Evolutionary conservation across 1,140 invertebrate species (phyloP).

Genomic region (Brevipalpus yothersi): DNA sequence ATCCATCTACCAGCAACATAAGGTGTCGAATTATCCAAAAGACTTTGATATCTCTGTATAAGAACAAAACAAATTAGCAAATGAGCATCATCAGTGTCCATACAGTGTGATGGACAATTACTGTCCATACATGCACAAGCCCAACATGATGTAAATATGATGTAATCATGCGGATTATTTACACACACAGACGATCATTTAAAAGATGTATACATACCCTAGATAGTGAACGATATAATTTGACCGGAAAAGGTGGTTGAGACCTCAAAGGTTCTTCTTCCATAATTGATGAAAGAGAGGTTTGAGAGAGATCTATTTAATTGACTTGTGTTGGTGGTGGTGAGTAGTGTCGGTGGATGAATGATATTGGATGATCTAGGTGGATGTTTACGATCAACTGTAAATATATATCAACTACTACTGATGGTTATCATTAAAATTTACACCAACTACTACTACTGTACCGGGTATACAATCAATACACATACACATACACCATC

Average conservation of each 20-base stretch:
- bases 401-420: too few relatives aligned
- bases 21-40: constrained; percentile 29
- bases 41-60: constrained; percentile 25
- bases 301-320: not conserved
- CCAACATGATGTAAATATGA: not conserved
- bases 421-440: too few relatives aligned
- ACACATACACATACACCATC: too few relatives aligned
- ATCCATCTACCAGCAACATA: constrained; percentile 26
- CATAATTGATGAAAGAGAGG: not conserved
- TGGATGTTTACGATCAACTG: too few relatives aligned
- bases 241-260: not conserved
- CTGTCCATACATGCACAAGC: too few relatives aligned
- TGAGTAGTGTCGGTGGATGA: too few relatives aligned
- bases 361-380: too few relatives aligned
- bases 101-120: too few relatives aligned
- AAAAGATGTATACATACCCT: not conserved
- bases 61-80: not conserved
- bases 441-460: too few relatives aligned
- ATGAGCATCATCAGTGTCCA: not conserved
- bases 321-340: not conserved
- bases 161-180: not conserved
- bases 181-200: not conserved
- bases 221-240: not conserved
- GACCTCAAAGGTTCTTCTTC: not conserved
- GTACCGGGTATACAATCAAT: too few relatives aligned